Evolutionary conservation across 2,797 vertebrate genomes (phyloP).

Genomic region (Vespertilio murinus): DNA sequence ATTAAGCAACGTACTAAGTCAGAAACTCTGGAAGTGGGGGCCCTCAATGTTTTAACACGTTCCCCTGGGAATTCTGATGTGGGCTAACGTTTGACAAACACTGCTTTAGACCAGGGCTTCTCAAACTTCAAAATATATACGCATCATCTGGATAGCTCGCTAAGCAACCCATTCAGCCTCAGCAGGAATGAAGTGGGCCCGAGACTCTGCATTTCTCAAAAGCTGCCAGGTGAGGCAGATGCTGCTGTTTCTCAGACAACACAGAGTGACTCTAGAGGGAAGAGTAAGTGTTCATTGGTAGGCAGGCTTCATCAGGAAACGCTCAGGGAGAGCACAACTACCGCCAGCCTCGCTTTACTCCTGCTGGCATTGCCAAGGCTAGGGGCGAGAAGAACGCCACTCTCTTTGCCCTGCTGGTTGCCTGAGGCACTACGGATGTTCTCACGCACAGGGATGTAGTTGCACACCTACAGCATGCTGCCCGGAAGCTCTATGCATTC

Average conservation of each 20-base stretch:
- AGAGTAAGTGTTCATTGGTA: too few relatives aligned
- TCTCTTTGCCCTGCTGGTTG: background rate
- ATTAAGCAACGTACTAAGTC: background rate
- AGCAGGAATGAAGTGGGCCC: background rate
- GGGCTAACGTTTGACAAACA: background rate
- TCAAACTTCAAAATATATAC: background rate
- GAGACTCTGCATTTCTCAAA: background rate
- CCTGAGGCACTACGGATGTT: background rate
- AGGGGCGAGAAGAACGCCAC: background rate
- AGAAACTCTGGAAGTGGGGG: background rate
- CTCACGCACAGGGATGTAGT: background rate
- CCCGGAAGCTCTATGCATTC: background rate
- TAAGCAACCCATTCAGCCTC: background rate
- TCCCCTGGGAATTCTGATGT: background rate
- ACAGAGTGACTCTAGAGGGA: background rate
- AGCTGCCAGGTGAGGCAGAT: background rate
- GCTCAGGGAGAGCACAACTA: background rate
- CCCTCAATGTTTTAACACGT: background rate
- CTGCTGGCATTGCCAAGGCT: slow-evolving; percentile 33
- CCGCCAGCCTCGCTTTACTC: background rate
- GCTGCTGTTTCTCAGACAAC: background rate
- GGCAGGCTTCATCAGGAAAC: background rate
- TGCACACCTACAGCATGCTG: background rate
- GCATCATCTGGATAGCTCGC: background rate
- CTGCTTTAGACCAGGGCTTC: background rate